phyloP scores from a whole-genome alignment of 2,888 invertebrate genomes.

The Patella depressa region DNA sequence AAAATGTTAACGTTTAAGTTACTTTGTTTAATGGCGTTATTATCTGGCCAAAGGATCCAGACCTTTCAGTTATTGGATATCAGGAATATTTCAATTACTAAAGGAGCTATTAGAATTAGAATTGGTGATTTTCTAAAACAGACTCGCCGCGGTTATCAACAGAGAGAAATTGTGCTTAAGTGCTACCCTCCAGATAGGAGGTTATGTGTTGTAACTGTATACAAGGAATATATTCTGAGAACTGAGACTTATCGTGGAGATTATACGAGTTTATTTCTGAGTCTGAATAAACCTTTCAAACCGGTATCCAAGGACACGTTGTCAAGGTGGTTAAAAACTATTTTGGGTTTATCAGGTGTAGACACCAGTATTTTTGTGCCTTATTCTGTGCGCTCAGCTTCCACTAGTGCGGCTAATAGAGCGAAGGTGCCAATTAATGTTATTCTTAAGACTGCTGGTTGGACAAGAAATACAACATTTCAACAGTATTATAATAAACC shows the following conservation, averaged over 20 bases:
- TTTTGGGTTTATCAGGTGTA: constrained; percentile 3
- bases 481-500: constrained; percentile 9
- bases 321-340: not conserved
- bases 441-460: constrained; percentile 17
- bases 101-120: not conserved
- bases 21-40: constrained; percentile 8
- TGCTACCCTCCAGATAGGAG: constrained; percentile 8
- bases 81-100: constrained; percentile 8
- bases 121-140: constrained; percentile 16
- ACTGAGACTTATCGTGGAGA: not conserved
- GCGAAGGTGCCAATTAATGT: constrained; percentile 1
- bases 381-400: constrained; percentile 3
- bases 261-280: not conserved
- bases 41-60: constrained; percentile 23
- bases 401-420: constrained; percentile 5
- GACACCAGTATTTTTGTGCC: constrained; percentile 14
- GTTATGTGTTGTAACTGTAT: not conserved
- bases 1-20: constrained; percentile 21
- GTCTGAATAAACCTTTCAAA: constrained; percentile 8
- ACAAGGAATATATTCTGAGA: not conserved
- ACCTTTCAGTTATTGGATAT: constrained; percentile 13
- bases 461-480: constrained; percentile 10
- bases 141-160: not conserved
- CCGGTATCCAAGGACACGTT: constrained; percentile 5
- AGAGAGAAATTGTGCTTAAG: not conserved